Base-by-base conservation (phyloP, 2,797 vertebrate species). In the Tinamus major region DNA sequence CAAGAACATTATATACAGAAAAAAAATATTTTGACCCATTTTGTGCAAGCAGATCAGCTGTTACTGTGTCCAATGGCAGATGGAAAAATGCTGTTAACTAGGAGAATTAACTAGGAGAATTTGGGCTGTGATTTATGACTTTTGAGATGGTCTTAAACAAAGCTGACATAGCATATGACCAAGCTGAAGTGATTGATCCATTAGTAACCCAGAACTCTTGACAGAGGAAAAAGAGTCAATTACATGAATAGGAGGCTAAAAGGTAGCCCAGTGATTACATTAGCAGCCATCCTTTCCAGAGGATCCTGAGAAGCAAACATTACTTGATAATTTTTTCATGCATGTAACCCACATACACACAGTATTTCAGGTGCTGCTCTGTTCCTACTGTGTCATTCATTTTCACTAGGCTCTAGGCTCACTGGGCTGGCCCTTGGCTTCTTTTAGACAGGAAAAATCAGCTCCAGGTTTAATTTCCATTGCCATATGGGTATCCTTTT, bases 31-130 rank as follows among this genome's bases (percentile, higher is more conserved):
- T 79, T 91, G 61, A 71, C 33, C 31, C 15, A 55, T 59, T 93
- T 79, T 72, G 35, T 76, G 33, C 39, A 86, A 51, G 51, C 70
- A 13, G 49, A n/a, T 95, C 84, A 93, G 49, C 51, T 90, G 39
- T 80, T 92, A 37, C 27, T 62, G 39, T 27, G 17, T 48, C 72
- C 79, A 70, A 1, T 41, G 33, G 70, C 87, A 41, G 76, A 89
- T 18, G 31, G 70, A 41, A 91, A 92, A 89, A 82, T 81, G 26
- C 23, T 84, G 55, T 76, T 92, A 82, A 67, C 29, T 70, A 39
- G 31, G 42, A 85, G 55, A 92, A 87, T 87, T 92, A 94, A 86
- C 80, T 84, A 84, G 56, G 55, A 49, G 33, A 61, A 90, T 96
- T 86, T 95, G 31, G 55, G 16, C 39, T 85, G 46, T 93, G 88